Percentiles rank a stretch among this genome's conserved stretches.
Evolutionary conservation across 2,113 vertebrate genomes (phyloP).

Genomic region (Aix galericulata): DNA sequence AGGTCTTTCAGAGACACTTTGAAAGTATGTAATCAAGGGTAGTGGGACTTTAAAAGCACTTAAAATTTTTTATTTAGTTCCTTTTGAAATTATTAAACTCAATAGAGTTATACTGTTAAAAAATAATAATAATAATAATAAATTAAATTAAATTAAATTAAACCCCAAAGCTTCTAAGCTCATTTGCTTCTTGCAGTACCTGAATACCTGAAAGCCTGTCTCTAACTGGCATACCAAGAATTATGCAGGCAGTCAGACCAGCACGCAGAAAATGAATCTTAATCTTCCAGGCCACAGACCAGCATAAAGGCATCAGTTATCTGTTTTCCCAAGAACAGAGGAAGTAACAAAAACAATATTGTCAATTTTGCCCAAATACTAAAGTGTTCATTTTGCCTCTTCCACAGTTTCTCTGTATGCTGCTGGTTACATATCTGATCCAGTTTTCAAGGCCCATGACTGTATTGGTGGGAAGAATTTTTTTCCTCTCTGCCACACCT

Average conservation of each 20-base stretch:
- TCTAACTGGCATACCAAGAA: neutral
- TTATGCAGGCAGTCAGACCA: neutral
- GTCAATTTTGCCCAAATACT: neutral
- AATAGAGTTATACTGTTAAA: neutral
- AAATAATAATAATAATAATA: neutral
- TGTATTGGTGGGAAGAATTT: neutral
- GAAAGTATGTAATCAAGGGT: neutral
- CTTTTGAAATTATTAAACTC: neutral
- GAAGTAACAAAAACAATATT: neutral
- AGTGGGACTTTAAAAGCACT: neutral
- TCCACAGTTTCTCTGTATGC: neutral
- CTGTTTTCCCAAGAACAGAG: neutral
- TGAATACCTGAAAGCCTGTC: neutral
- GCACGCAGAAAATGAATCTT: neutral
- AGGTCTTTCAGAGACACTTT: neutral
- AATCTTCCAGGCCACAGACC: neutral
- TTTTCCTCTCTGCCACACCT: neutral
- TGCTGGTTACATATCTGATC: neutral
- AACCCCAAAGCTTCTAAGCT: neutral
- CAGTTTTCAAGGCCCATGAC: neutral
- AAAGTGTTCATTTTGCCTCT: neutral
- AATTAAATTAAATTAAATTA: no score
- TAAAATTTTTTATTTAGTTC: neutral
- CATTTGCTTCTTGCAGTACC: neutral
- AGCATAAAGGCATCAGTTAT: neutral